These are phyloP conservation scores for Cyanoliseus patagonus DNA, from an alignment of 2,113 vertebrate genomes.

Conservation along the genomic window DNA sequence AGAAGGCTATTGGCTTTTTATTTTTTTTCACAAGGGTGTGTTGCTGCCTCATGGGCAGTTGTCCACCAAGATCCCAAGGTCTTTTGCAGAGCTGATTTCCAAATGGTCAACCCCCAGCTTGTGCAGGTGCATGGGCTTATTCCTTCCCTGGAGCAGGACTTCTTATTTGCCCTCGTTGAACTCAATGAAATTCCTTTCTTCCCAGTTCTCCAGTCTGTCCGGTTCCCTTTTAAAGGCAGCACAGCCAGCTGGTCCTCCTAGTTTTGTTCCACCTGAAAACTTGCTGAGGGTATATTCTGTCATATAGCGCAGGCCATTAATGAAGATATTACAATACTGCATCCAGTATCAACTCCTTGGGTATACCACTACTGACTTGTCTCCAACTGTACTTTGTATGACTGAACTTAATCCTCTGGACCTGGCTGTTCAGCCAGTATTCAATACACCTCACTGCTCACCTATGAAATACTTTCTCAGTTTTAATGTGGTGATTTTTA, in stretches of 20 bases:
- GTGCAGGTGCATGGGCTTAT: not conserved
- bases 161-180: not conserved
- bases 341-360: not conserved
- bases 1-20: not conserved
- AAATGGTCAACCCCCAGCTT: accelerated
- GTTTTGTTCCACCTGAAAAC: not conserved
- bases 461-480: not conserved
- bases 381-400: not conserved
- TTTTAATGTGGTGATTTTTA: not conserved
- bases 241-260: not conserved
- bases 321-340: not conserved
- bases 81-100: not conserved
- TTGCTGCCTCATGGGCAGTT: not conserved
- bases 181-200: not conserved
- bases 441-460: not conserved
- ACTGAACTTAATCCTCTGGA: not conserved
- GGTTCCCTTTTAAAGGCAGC: not conserved
- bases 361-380: not conserved
- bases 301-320: not conserved
- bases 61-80: not conserved
- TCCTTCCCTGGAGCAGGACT: not conserved
- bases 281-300: not conserved
- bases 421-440: not conserved
- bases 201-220: not conserved
- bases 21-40: not conserved